These are phyloP conservation scores for Catostomus latipinnis DNA, from an alignment of 2,797 vertebrate genomes.

Conservation along the genomic window DNA sequence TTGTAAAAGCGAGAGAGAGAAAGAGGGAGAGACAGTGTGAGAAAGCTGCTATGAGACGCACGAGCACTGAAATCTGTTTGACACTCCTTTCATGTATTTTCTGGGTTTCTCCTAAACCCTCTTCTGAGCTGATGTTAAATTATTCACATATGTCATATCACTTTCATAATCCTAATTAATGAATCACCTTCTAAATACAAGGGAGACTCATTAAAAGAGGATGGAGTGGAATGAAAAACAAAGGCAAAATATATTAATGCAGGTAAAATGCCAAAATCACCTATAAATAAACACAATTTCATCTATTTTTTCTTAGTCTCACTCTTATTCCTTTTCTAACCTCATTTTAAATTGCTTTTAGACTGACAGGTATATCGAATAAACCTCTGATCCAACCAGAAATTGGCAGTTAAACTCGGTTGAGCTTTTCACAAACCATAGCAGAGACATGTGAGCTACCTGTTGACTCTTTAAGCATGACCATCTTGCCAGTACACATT, in stretches of 20 bases:
- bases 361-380: constrained; percentile 49
- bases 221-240: background rate
- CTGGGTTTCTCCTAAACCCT: constrained; percentile 34
- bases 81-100: constrained; percentile 41
- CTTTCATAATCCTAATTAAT: constrained; percentile 48
- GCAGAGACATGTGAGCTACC: background rate
- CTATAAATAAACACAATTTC: background rate
- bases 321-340: background rate
- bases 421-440: constrained; percentile 10
- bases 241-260: constrained; percentile 16
- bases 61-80: constrained; percentile 3
- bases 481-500: background rate
- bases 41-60: background rate
- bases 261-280: constrained; percentile 32
- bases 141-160: constrained; percentile 55
- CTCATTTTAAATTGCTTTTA: constrained; percentile 37
- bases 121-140: constrained; percentile 46
- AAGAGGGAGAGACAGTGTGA: constrained; percentile 2
- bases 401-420: constrained; percentile 32
- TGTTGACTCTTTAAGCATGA: background rate
- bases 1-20: background rate
- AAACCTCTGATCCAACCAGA: constrained; percentile 29
- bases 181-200: constrained; percentile 23
- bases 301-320: background rate
- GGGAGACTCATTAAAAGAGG: constrained; percentile 27